Base-by-base conservation (phyloP, 92 coral and sea anemone species). In the Isaurus tuberculatus region DNA sequence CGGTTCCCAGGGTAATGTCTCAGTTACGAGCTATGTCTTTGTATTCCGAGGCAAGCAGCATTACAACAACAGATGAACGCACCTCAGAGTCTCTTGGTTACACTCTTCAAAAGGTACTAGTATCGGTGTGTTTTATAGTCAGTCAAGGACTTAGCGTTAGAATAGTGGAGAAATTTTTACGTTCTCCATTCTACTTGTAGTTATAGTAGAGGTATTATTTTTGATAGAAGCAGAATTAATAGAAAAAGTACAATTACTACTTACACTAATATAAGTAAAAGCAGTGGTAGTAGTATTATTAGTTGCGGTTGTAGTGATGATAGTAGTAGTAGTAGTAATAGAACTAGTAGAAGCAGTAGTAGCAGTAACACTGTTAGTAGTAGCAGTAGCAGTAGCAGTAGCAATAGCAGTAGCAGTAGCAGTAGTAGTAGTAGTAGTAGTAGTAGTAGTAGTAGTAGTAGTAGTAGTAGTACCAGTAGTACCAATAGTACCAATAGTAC, bases 21-120 rank as follows among this genome's bases (percentile, higher is more conserved):
- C 98, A 95, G 87, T 85, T 95, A 73, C 97, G 98, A 1, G 98
- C 98, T 1, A 57, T 95, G 79, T 95, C 98, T 27, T 89, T 91
- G 80, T 90, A 90, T 74, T 93, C 95, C 0, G 98, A 95, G 88
- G 58, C 95, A 8, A 86, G 91, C 49, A 93, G 94, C 77, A 72
- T 88, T 16, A 72, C 85, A 27, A 87, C 94, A 30, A 67, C 86
- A 30, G 86, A 80, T 0, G 95, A 92, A 63, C 86, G 79, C 14
- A 72, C 91, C 68, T 88, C 98, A 7, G 97, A 95, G 93, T 84
- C 95, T 51, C 90, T 95, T 92, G 94, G 91, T 19, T 93, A 93
- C 65, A 92, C 88, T 8, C 83, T 95, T 32, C 97, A 91, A 69
- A 94, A 91, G 98, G 98, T 90, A 72, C 1, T 8, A 61, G 4